Evolutionary conservation across 2,888 invertebrate species (phyloP), one percentile per base, ranked within the genome.

Genomic region (Suillia variegata): DNA sequence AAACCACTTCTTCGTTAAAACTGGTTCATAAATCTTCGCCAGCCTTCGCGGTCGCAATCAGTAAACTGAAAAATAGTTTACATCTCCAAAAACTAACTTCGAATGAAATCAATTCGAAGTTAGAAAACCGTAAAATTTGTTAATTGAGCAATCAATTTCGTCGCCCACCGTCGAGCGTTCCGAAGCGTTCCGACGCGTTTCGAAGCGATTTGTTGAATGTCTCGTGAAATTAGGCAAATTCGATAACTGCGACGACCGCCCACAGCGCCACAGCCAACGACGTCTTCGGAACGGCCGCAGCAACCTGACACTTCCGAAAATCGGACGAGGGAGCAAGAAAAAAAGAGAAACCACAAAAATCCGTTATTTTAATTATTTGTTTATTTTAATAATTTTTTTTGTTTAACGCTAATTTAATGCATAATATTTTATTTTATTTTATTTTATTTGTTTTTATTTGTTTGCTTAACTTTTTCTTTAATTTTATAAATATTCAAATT

Each of bases 61-160:
- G n/a, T n/a, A n/a, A n/a, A n/a, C n/a, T n/a, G n/a, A n/a, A n/a
- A n/a, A n/a, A n/a, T n/a, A n/a, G n/a, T n/a, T n/a, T n/a, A n/a
- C n/a, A n/a, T n/a, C n/a, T n/a, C n/a, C n/a, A n/a, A n/a, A n/a
- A n/a, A n/a, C n/a, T n/a, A n/a, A n/a, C n/a, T n/a, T n/a, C n/a
- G n/a, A n/a, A n/a, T n/a, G n/a, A n/a, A n/a, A n/a, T n/a, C n/a
- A n/a, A n/a, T n/a, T n/a, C n/a, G n/a, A n/a, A n/a, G n/a, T n/a
- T n/a, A n/a, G n/a, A 59, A 54, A 48, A 45, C 50, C 2, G 21
- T 1, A n/a, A 33, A 21, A 33, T 13, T 20, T 61, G 66, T 68
- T 75, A 74, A 75, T 73, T 75, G 68, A 73, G 74, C 71, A 74
- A 75, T 73, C 75, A 73, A 74, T 70, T 65, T 62, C 64, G 51